These are phyloP conservation scores for Rhagoletis pomonella DNA, from an alignment of 1,140 invertebrate species.

Conservation along the genomic window DNA sequence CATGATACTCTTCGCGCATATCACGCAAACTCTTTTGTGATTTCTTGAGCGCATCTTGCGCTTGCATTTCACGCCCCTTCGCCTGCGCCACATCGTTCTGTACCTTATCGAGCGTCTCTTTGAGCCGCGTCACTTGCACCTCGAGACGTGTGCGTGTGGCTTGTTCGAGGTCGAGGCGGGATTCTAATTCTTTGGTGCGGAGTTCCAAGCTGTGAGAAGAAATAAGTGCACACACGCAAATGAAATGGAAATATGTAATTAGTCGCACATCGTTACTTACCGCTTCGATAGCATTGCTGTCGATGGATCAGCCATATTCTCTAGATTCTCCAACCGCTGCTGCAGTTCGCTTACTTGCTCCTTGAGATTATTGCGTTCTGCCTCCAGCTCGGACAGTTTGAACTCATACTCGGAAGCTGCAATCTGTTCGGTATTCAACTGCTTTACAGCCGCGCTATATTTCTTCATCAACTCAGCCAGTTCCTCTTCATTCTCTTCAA, in stretches of 20 bases:
- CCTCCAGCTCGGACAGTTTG: constrained; percentile 85
- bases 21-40: constrained; percentile 82
- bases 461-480: constrained; percentile 92
- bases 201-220: constrained; percentile 79
- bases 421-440: constrained; percentile 88
- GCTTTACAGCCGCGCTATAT: constrained; percentile 90
- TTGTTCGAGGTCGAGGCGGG: constrained; percentile 90
- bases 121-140: constrained; percentile 86
- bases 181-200: constrained; percentile 91
- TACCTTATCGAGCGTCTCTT: constrained; percentile 88
- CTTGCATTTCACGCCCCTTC: constrained; percentile 82
- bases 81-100: constrained; percentile 83
- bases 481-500: constrained; percentile 95
- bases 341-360: constrained; percentile 86
- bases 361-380: constrained; percentile 84
- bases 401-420: constrained; percentile 87
- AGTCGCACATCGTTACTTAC: constrained; percentile 60
- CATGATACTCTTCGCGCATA: constrained; percentile 82
- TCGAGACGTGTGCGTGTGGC: constrained; percentile 89
- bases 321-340: constrained; percentile 85
- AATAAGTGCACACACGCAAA: neutral
- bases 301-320: constrained; percentile 85
- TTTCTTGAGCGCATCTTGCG: constrained; percentile 85
- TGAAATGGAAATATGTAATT: neutral
- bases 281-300: constrained; percentile 83